Evolutionary conservation across 2,113 vertebrate genomes (phyloP).

Genomic region (Tachysurus vachellii): DNA sequence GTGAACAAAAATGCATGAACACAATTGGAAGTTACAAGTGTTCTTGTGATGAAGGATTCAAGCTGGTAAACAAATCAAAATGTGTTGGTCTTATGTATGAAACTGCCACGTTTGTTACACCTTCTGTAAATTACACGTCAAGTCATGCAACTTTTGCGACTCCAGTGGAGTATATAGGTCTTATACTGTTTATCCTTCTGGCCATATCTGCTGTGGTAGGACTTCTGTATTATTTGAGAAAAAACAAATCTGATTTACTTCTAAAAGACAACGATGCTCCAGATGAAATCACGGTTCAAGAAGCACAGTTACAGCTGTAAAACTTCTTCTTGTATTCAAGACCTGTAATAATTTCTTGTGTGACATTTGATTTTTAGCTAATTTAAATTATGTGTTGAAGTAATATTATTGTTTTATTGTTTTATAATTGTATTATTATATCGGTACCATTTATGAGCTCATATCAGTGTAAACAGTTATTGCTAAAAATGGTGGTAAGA

Average conservation of each 20-base stretch:
- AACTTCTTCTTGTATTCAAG: not conserved
- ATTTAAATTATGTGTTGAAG: not conserved
- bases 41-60: conserved; percentile 1
- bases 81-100: conserved; percentile 22
- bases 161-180: conserved; percentile 32
- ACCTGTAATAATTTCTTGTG: not conserved
- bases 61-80: conserved; percentile 22
- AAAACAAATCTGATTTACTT: conserved; percentile 9
- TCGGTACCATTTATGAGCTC: not conserved
- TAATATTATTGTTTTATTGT: not conserved
- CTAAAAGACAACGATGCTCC: not conserved
- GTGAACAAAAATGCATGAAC: conserved; percentile 38
- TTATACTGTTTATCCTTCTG: conserved; percentile 31
- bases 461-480: not conserved
- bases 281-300: not conserved
- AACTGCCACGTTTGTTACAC: not conserved
- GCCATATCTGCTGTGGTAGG: not conserved
- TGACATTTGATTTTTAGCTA: not conserved
- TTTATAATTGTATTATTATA: no score
- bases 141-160: not conserved
- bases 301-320: not conserved
- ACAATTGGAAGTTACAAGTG: conserved; percentile 44
- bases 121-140: conserved; percentile 10
- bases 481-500: not conserved
- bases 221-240: conserved; percentile 36